Evolutionary conservation across 1,140 invertebrate species (phyloP), one percentile per base, ranked within the genome.

Genomic region (Aphelenchoides avenae): DNA sequence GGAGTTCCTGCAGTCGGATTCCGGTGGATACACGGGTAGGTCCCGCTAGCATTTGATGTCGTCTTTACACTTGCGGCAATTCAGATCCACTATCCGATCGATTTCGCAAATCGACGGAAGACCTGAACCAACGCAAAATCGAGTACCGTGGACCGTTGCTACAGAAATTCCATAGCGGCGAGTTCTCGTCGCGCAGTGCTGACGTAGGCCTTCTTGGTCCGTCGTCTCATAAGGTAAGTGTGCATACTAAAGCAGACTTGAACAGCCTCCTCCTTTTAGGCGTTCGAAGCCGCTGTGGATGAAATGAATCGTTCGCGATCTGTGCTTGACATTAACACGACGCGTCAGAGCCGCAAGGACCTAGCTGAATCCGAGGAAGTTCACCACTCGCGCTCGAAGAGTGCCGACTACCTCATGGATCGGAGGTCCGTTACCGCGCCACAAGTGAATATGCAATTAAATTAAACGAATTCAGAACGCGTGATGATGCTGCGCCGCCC

Each of bases 351-450:
- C 26, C 61, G 65, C 7, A 43, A 59, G 5, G 67, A 71, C 42
- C 29, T 29, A 27, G 9, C 22, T 15, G 68, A 64, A 11, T 34
- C 29, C 18, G 61, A 64, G 7, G 52, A 53, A 27, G 43, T 58
- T 0, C 40, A 46, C 15, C 73, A 75, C 42, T 52, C 52, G 5
- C 62, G 73, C 13, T 74, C 70, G 9, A 76, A 76, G 39, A 52
- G 41, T 30, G 73, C 73, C 11, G 73, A 75, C 50, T 77, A 75
- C 55, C 49, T 75, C 22, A 75, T 76, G 64, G 72, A 75, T 48
- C 51, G 57, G 49, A 70, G 50, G 70, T 71, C 51, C 42, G 24
- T 53, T n/a, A 7, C 13, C 1, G 31, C 20, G 37, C n/a, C n/a
- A n/a, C n/a, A n/a, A n/a, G n/a, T 11, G 7, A 7, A 39, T 13